phyloP scores from a whole-genome alignment of 1,140 invertebrate species.

The Pseudomyrmex flavicornis region DNA sequence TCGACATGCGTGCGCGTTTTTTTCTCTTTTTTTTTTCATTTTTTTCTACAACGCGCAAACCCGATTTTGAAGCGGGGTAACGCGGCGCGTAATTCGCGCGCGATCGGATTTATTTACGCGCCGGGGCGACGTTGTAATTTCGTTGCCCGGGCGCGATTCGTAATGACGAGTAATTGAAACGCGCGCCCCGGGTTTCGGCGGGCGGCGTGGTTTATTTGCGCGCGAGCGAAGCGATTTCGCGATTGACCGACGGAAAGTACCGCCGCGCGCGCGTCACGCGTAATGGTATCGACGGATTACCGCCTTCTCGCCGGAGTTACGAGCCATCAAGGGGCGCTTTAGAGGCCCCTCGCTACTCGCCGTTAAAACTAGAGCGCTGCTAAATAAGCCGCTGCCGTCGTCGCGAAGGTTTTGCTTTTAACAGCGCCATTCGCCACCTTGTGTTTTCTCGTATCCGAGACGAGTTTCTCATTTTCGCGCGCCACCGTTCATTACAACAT shows the following conservation, averaged over 20 bases:
- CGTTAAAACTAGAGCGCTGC: slow-evolving; percentile 62
- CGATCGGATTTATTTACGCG: slow-evolving; percentile 59
- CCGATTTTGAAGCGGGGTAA: slow-evolving; percentile 49
- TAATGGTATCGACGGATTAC: slow-evolving; percentile 65
- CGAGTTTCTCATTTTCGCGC: neutral
- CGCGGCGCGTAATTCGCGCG: slow-evolving; percentile 48
- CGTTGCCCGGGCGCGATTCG: slow-evolving; percentile 47
- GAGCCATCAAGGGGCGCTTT: slow-evolving; percentile 62
- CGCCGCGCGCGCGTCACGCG: neutral
- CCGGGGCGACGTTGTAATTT: slow-evolving; percentile 48
- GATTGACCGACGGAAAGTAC: slow-evolving; percentile 65
- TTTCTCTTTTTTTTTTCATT: neutral
- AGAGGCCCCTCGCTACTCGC: slow-evolving; percentile 50
- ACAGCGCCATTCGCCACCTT: slow-evolving; percentile 36
- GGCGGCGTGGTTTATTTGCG: slow-evolving; percentile 50
- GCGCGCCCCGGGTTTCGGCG: neutral
- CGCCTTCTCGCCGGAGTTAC: slow-evolving; percentile 62
- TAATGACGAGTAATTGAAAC: slow-evolving; percentile 60
- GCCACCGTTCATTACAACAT: neutral
- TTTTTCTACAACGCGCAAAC: slow-evolving; percentile 33
- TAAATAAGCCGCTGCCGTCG: slow-evolving; percentile 56
- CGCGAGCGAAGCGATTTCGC: slow-evolving; percentile 61
- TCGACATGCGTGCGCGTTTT: slow-evolving; percentile 22
- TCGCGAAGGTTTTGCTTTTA: slow-evolving; percentile 55
- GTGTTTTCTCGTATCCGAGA: neutral